Percentiles rank a stretch among this genome's conserved stretches.
These are phyloP conservation scores for Agriopis aurantiaria DNA, from an alignment of 2,888 invertebrate species.

Conservation along the genomic window DNA sequence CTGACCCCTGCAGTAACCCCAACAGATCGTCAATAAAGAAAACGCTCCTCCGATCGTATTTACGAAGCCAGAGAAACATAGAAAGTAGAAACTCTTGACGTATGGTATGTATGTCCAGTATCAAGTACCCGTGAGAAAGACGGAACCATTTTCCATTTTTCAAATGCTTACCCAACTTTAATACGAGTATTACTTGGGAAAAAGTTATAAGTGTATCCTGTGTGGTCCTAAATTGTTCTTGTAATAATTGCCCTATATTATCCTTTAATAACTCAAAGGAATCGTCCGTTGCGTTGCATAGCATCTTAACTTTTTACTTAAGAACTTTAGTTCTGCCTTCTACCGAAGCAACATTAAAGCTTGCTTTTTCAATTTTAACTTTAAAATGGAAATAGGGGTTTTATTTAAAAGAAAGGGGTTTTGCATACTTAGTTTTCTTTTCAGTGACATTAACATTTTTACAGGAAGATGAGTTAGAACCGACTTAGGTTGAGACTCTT, in stretches of 20 bases:
- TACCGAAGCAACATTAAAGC: constrained; percentile 27
- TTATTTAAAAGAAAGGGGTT: constrained; percentile 21
- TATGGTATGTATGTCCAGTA: constrained; percentile 33
- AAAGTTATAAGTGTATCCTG: constrained; percentile 46
- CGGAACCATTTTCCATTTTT: constrained; percentile 35
- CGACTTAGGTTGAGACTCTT: not conserved
- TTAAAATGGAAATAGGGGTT: constrained; percentile 26
- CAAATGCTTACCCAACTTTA: constrained; percentile 32
- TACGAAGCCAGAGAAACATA: constrained; percentile 34
- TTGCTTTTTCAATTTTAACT: constrained; percentile 30
- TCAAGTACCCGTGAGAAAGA: constrained; percentile 42
- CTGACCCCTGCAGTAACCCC: constrained; percentile 52
- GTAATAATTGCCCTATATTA: constrained; percentile 42
- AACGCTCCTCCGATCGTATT: constrained; percentile 52
- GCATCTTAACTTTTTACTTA: constrained; percentile 32
- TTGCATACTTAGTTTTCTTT: constrained; percentile 19
- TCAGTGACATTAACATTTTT: constrained; percentile 1
- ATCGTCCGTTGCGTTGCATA: constrained; percentile 26
- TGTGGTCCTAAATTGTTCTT: constrained; percentile 46
- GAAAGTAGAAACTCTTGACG: constrained; percentile 40
- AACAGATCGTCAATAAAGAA: constrained; percentile 23
- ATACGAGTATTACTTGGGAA: constrained; percentile 31
- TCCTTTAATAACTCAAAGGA: constrained; percentile 44
- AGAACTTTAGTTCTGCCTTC: constrained; percentile 22
- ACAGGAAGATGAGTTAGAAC: not conserved